Evolutionary conservation across 2,888 invertebrate species (phyloP).

Genomic region (Labia minor): DNA sequence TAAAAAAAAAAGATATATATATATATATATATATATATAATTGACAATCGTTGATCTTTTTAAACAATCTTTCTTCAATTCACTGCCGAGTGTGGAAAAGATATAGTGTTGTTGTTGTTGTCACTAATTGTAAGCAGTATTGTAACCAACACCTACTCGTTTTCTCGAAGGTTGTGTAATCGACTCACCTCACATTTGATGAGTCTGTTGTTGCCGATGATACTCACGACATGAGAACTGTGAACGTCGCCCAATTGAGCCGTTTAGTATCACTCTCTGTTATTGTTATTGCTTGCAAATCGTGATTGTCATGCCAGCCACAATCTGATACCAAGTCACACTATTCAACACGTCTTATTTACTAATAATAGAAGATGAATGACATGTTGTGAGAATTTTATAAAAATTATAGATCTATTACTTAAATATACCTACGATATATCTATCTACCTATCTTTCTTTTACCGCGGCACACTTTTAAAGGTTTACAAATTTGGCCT

Average conservation of each 20-base stretch:
- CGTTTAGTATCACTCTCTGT: neutral
- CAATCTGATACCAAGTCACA: neutral
- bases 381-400: neutral
- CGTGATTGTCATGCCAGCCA: neutral
- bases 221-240: neutral
- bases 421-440: no score
- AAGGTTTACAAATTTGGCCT: no score
- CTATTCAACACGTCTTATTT: neutral
- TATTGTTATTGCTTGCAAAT: constrained; percentile 7
- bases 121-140: neutral
- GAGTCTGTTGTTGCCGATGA: neutral
- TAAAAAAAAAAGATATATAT: neutral
- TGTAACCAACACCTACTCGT: neutral
- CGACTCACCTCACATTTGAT: neutral
- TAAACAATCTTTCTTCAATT: neutral
- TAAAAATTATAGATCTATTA: no score
- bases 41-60: neutral
- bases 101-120: neutral
- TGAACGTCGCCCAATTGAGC: neutral
- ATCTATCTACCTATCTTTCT: no score
- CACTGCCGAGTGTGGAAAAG: neutral
- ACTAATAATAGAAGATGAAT: neutral
- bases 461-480: no score
- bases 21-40: no score
- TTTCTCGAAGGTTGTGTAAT: neutral